Evolutionary conservation across 2,888 invertebrate genomes (phyloP).

Genomic region (Theretra japonica): DNA sequence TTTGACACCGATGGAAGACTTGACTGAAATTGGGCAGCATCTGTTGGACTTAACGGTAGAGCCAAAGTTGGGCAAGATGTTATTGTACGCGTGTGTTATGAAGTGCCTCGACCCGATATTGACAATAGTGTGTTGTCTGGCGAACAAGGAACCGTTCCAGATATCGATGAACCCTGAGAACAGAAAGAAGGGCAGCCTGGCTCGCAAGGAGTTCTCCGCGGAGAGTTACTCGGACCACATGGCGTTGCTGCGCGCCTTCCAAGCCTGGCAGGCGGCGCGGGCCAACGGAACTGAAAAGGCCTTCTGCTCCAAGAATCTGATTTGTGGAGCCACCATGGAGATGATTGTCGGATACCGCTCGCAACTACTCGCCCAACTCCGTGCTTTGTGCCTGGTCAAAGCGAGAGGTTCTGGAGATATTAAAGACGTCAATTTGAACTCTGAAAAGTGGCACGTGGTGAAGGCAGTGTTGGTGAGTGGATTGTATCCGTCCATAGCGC

Average conservation of each 20-base stretch:
- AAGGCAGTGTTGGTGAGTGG: slow-evolving; percentile 95
- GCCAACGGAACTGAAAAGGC: slow-evolving; percentile 86
- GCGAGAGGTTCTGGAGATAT: slow-evolving; percentile 77
- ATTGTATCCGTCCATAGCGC: slow-evolving; percentile 94
- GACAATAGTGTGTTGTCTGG: slow-evolving; percentile 94
- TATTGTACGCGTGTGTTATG: slow-evolving; percentile 94
- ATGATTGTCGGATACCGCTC: slow-evolving; percentile 94
- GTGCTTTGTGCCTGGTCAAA: slow-evolving; percentile 90
- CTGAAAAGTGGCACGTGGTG: slow-evolving; percentile 95
- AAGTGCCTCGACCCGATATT: slow-evolving; percentile 97
- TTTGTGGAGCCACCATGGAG: slow-evolving; percentile 94
- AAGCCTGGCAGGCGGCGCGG: slow-evolving; percentile 87
- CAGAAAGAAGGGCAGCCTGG: slow-evolving; percentile 85
- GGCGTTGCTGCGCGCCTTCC: slow-evolving; percentile 92
- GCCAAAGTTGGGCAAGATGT: slow-evolving; percentile 95
- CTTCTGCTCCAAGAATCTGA: slow-evolving; percentile 90
- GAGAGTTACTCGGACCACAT: slow-evolving; percentile 95
- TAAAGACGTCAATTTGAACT: slow-evolving; percentile 91
- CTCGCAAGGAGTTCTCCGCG: slow-evolving; percentile 89
- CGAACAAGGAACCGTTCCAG: slow-evolving; percentile 91
- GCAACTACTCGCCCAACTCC: slow-evolving; percentile 92
- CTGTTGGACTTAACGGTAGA: slow-evolving; percentile 96
- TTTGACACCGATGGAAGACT: slow-evolving; percentile 92
- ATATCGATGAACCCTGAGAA: slow-evolving; percentile 89
- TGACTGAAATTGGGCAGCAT: slow-evolving; percentile 95